Evolutionary conservation across 2,888 invertebrate genomes (phyloP), one percentile per base, ranked within the genome.

Genomic region (Hyposoter didymator): DNA sequence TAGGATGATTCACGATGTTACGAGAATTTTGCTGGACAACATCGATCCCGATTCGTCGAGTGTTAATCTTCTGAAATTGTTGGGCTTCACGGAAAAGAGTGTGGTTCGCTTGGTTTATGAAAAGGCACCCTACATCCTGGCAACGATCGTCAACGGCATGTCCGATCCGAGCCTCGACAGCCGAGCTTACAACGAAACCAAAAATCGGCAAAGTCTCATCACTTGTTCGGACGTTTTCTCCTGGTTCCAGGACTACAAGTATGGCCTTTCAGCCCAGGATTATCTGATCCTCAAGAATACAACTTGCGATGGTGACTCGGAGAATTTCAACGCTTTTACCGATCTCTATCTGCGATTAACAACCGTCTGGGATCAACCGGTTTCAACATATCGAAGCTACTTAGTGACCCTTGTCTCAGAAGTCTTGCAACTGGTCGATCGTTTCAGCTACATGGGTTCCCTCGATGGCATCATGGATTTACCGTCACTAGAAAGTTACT

Each of bases 401-500:
- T 67, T 90, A 35, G 82, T 88, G 14, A 85, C 87, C 0, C 82
- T 87, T 32, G 66, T 88, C 4, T 74, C 82, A 17, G 91, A 91
- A 52, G 2, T 91, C 7, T 88, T 89, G 75, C 88, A 92, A 74
- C 78, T 92, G 6, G 84, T 62, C 0, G 82, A 88, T 19, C 32
- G 85, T 0, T 75, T 90, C 0, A 64, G 73, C 2, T 45, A 78
- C 6, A 52, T 85, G 0, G 6, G 0, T 49, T 59, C 0, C 85
- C 85, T 39, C 0, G 92, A 92, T 66, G 87, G 92, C 0, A 91
- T 92, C 0, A 93, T 95, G 62, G 88, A 94, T 0, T 94, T 94
- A 82, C 94, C 95, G 0, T 94, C 94, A 62, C 93, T 94, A 39
- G 94, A 94, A 0, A 79, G 91, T 2, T 93, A 93, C 0, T 94